These are phyloP conservation scores for Myiozetetes cayanensis DNA, from an alignment of 2,113 vertebrate genomes.

Conservation along the genomic window DNA sequence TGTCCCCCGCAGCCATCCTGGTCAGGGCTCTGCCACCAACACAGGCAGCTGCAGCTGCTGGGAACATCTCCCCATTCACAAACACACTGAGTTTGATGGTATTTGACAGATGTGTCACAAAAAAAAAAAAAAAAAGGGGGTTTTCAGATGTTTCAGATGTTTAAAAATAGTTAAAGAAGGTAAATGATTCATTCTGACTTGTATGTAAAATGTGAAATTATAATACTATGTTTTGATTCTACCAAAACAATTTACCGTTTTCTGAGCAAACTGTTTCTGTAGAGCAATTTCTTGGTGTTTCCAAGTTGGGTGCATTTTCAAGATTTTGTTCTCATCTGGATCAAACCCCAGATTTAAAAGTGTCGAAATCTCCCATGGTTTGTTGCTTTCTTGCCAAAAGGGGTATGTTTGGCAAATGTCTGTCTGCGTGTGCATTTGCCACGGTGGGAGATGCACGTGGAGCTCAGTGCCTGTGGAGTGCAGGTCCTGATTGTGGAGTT, in stretches of 20 bases:
- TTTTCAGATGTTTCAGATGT: neutral
- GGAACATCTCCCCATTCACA: neutral
- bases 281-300: neutral
- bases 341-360: neutral
- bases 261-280: neutral
- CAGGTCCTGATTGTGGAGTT: neutral
- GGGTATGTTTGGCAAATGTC: neutral
- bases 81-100: neutral
- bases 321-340: neutral
- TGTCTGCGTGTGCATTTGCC: neutral
- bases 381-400: neutral
- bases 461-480: rapidly evolving
- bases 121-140: neutral
- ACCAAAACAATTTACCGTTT: neutral
- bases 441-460: rapidly evolving
- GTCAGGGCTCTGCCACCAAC: neutral
- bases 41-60: neutral
- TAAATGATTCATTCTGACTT: slow-evolving; percentile 24
- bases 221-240: neutral
- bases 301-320: neutral
- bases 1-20: rapidly evolving
- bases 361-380: rapidly evolving
- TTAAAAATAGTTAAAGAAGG: slow-evolving; percentile 8
- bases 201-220: neutral
- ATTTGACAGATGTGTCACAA: neutral